Conservation (phyloP, 2,888 invertebrate genomes). For the Apotomis capreana region DNA sequence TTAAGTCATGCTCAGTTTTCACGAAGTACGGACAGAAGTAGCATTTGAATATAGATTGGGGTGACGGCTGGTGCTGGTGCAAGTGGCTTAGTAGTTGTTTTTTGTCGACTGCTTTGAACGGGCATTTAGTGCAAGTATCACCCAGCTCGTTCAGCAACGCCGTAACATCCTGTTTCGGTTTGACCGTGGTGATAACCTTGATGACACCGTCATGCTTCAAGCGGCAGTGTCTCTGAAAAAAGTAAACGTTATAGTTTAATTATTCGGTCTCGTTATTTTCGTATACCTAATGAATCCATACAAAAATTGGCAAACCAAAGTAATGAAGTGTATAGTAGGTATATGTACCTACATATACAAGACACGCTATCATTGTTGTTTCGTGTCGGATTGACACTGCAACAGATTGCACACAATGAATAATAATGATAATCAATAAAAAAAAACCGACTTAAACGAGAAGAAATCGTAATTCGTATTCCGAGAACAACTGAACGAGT, state of each 20-base stretch:
- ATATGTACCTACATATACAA: too few species aligned
- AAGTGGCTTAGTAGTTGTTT: constrained; percentile 85
- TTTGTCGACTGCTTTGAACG: constrained; percentile 85
- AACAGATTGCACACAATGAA: too few species aligned
- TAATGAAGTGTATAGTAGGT: too few species aligned
- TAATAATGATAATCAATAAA: too few species aligned
- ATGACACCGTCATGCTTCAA: constrained; percentile 90
- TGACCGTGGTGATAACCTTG: constrained; percentile 84
- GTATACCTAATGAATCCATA: background rate
- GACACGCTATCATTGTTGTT: too few species aligned
- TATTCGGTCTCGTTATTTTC: background rate
- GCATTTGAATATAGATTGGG: constrained; percentile 89
- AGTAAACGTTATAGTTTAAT: constrained; percentile 4
- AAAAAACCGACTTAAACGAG: too few species aligned
- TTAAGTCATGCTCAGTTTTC: constrained; percentile 86
- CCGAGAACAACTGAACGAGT: too few species aligned
- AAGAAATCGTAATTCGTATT: too few species aligned
- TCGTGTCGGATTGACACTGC: too few species aligned
- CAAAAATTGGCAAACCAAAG: too few species aligned
- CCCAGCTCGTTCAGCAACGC: constrained; percentile 60
- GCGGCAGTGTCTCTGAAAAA: constrained; percentile 88
- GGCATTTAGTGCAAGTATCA: constrained; percentile 87
- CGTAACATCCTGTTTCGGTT: constrained; percentile 74
- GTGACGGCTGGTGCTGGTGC: constrained; percentile 87
- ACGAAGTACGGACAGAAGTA: constrained; percentile 92